These are phyloP conservation scores for Coryphaenoides rupestris DNA, from an alignment of 2,113 vertebrate species.

Conservation along the genomic window DNA sequence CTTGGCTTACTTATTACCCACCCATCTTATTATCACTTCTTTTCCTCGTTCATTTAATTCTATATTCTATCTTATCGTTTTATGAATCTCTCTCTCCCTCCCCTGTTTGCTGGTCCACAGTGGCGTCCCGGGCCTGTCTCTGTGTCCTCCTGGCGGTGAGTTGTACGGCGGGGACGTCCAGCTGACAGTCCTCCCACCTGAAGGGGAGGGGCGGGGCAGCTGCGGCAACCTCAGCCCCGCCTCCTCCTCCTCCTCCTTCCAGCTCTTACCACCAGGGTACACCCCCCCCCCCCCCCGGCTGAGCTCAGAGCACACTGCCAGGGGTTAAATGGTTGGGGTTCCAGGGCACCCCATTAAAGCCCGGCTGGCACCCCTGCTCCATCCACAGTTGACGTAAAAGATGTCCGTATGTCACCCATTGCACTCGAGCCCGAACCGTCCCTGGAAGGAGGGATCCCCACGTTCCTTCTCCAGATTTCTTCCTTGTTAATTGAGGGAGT, in stretches of 20 bases:
- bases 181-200: slow-evolving; percentile 51
- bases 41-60: no score
- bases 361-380: no score
- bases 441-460: no score
- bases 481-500: no score
- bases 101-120: slow-evolving; percentile 37
- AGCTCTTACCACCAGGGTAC: slow-evolving; percentile 69
- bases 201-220: slow-evolving; percentile 60
- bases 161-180: slow-evolving; percentile 45
- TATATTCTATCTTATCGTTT: not conserved
- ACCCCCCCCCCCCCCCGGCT: no score
- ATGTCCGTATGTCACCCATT: no score
- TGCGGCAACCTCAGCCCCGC: slow-evolving; percentile 63
- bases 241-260: slow-evolving; percentile 62
- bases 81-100: not conserved
- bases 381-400: slow-evolving; percentile 10
- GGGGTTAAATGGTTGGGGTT: not conserved
- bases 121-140: slow-evolving; percentile 69
- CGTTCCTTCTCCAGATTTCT: no score
- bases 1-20: no score
- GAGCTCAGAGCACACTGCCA: not conserved
- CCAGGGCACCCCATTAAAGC: slow-evolving; percentile 12
- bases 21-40: no score
- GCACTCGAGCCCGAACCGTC: no score
- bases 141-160: slow-evolving; percentile 70